phyloP scores from a whole-genome alignment of 2,888 invertebrate genomes.

The Geophilus truncorum region DNA sequence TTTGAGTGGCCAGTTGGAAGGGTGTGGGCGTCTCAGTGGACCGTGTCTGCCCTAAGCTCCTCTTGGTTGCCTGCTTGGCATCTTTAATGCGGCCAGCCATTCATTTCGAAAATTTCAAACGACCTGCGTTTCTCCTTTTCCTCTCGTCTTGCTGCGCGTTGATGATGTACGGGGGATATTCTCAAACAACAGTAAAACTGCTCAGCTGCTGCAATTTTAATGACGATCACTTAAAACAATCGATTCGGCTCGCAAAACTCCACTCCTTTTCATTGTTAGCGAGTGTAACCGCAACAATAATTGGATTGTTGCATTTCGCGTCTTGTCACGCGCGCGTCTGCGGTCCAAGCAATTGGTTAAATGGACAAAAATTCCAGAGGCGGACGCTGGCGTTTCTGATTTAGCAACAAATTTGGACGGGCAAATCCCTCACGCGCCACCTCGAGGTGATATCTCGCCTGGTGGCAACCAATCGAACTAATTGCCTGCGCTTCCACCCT shows the following conservation, averaged over 20 bases:
- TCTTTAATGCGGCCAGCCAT: background rate
- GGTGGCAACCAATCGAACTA: constrained; percentile 10
- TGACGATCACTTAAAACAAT: background rate
- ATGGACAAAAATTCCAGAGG: constrained; percentile 16
- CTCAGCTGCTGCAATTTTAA: background rate
- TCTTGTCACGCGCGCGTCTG: constrained; percentile 14
- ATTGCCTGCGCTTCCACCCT: background rate
- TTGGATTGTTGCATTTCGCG: constrained; percentile 15
- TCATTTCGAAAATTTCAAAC: background rate
- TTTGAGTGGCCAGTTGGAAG: constrained; percentile 15
- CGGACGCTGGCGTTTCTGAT: background rate
- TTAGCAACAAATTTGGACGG: constrained; percentile 6
- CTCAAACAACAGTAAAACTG: no score
- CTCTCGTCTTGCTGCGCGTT: background rate
- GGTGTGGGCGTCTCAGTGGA: constrained; percentile 14
- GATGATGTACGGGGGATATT: background rate
- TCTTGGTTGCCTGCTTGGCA: background rate
- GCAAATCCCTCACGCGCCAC: constrained; percentile 14
- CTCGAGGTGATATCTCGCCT: background rate
- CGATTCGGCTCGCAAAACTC: background rate
- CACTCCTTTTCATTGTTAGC: background rate
- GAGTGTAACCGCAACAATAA: background rate
- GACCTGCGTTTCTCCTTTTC: no score
- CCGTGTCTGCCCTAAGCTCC: background rate
- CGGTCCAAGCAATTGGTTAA: constrained; percentile 15